Evolutionary conservation across 2,888 invertebrate genomes (phyloP).

Genomic region (Drosophila parthenogenetica): DNA sequence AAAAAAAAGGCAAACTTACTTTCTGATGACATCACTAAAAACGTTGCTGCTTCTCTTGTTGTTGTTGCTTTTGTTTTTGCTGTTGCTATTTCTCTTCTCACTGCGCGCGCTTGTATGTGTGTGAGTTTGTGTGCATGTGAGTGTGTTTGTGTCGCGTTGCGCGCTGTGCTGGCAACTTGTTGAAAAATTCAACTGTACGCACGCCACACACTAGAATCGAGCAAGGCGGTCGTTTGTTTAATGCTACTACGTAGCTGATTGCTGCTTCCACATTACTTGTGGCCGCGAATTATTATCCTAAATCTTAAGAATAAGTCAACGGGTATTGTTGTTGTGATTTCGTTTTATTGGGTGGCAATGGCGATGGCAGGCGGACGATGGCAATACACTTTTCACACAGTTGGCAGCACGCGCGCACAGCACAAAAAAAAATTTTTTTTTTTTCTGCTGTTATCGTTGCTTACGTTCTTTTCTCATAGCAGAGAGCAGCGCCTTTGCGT

Average conservation of each 20-base stretch:
- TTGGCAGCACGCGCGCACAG: slow-evolving; percentile 74
- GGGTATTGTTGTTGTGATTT: slow-evolving; percentile 21
- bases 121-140: slow-evolving; percentile 14
- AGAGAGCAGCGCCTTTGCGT: slow-evolving; percentile 12
- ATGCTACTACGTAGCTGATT: slow-evolving; percentile 9
- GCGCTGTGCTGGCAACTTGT: slow-evolving; percentile 79
- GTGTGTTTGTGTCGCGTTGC: slow-evolving; percentile 61
- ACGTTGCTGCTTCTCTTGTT: slow-evolving; percentile 61
- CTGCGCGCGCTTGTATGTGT: slow-evolving; percentile 43
- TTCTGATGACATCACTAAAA: slow-evolving; percentile 82
- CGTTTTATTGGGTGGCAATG: slow-evolving; percentile 7
- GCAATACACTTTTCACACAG: slow-evolving; percentile 57
- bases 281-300: slow-evolving; percentile 13
- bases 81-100: slow-evolving; percentile 54
- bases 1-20: slow-evolving; percentile 71
- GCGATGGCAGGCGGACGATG: slow-evolving; percentile 21
- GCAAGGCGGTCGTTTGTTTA: neutral
- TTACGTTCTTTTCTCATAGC: slow-evolving; percentile 54
- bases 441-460: slow-evolving; percentile 61
- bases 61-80: slow-evolving; percentile 34
- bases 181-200: slow-evolving; percentile 69
- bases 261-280: slow-evolving; percentile 21
- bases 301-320: slow-evolving; percentile 5
- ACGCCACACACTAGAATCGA: slow-evolving; percentile 42
- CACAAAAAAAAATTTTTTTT: slow-evolving; percentile 32